Evolutionary conservation across 2,113 vertebrate genomes (phyloP).

Genomic region (Labeo rohita): DNA sequence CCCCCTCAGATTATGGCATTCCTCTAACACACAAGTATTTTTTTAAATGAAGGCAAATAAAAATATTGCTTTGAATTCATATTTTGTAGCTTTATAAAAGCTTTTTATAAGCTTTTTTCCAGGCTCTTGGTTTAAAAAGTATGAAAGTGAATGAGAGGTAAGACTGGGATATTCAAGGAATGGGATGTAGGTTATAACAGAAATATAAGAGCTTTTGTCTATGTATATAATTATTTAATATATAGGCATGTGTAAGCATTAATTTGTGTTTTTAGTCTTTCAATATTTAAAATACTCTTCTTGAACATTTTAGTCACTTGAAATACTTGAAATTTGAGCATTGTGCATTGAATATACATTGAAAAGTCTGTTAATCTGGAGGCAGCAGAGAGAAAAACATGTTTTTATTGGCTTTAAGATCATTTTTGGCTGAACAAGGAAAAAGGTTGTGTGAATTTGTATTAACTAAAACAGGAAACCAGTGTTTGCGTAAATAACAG

Average conservation of each 20-base stretch:
- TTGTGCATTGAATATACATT: not conserved
- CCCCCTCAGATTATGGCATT: not conserved
- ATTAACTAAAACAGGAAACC: not conserved
- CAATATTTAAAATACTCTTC: not conserved
- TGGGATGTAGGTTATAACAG: not conserved
- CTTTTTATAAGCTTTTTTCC: not conserved
- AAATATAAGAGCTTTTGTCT: not conserved
- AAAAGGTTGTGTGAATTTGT: conserved; percentile 31
- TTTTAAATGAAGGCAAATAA: not conserved
- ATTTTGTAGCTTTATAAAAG: not conserved
- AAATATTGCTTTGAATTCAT: not conserved
- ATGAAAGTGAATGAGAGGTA: not conserved
- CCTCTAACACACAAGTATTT: not conserved
- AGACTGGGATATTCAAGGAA: not conserved
- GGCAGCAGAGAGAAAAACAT: not conserved
- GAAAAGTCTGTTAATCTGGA: not conserved
- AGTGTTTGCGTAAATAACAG: not conserved
- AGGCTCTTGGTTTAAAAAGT: not conserved
- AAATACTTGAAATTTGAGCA: not conserved
- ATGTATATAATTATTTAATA: not conserved
- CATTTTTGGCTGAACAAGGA: not conserved
- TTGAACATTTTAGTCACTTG: not conserved
- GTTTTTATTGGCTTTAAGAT: not conserved
- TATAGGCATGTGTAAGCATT: not conserved
- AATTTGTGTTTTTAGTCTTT: not conserved